Percentiles rank a stretch among this genome's conserved stretches.
These are phyloP conservation scores for Arnoldichthys spilopterus DNA, from an alignment of 2,797 vertebrate genomes.

Conservation along the genomic window DNA sequence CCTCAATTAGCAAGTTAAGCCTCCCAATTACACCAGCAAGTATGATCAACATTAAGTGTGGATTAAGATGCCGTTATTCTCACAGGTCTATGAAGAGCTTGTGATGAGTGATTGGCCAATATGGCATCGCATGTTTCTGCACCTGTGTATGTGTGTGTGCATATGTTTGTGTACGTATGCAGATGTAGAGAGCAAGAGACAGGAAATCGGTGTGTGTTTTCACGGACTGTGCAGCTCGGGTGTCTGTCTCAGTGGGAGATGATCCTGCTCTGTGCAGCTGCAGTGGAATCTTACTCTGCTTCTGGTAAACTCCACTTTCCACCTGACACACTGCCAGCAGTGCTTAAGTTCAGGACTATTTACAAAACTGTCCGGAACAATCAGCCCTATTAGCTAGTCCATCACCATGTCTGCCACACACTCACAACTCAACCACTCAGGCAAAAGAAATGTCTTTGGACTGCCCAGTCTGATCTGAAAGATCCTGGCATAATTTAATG, in stretches of 20 bases:
- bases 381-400: background rate
- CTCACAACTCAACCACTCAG: background rate
- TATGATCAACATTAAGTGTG: conserved; percentile 52
- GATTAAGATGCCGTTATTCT: conserved; percentile 51
- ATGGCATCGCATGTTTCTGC: background rate
- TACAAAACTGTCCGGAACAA: background rate
- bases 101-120: background rate
- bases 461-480: background rate
- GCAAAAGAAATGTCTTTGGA: background rate
- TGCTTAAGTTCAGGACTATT: background rate
- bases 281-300: conserved; percentile 3
- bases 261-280: conserved; percentile 23
- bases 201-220: conserved; percentile 34
- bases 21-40: conserved; percentile 46
- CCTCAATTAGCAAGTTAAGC: conserved; percentile 44
- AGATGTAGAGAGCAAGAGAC: background rate
- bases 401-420: background rate
- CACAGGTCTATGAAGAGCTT: conserved; percentile 31
- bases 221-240: background rate
- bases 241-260: conserved; percentile 25
- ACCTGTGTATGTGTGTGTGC: background rate
- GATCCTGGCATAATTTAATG: background rate
- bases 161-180: background rate
- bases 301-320: conserved; percentile 2
- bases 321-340: conserved; percentile 9